Conservation (phyloP, 2,113 vertebrate genomes). For the Quiscalus mexicanus region DNA sequence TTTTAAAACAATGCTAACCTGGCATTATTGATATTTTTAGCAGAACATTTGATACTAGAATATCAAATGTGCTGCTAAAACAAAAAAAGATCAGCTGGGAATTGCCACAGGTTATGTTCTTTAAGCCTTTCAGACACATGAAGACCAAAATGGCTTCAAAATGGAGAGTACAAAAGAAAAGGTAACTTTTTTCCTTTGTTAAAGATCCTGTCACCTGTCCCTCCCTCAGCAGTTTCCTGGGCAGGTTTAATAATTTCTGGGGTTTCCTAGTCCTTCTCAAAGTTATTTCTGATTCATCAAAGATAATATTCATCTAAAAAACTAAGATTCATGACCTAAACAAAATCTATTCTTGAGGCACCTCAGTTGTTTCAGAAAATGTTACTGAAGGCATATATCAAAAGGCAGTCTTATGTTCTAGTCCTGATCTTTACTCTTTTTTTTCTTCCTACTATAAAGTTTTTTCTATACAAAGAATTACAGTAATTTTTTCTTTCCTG, state of each 20-base stretch:
- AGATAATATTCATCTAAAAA: slow-evolving; percentile 42
- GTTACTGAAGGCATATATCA: slow-evolving; percentile 41
- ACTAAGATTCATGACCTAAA: slow-evolving; percentile 40
- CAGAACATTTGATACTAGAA: background rate
- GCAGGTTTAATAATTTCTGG: background rate
- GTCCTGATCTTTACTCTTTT: background rate
- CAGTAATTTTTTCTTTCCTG: background rate
- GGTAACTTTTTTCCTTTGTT: background rate
- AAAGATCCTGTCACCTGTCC: background rate
- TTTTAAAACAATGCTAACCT: background rate
- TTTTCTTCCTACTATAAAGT: background rate
- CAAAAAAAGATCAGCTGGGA: background rate
- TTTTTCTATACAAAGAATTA: background rate
- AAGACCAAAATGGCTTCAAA: background rate
- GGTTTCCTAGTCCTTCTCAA: background rate
- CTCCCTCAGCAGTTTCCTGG: background rate
- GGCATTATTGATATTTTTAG: background rate
- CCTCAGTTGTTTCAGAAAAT: background rate
- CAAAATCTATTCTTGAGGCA: slow-evolving; percentile 16
- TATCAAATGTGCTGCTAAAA: background rate
- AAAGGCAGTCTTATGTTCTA: background rate
- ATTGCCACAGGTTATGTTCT: background rate
- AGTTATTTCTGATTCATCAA: slow-evolving; percentile 52
- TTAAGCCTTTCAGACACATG: background rate
- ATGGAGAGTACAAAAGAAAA: background rate